Percentiles rank a stretch among this genome's conserved stretches.
These are phyloP conservation scores for Tor tambroides DNA, from an alignment of 2,113 vertebrate species.

Conservation along the genomic window DNA sequence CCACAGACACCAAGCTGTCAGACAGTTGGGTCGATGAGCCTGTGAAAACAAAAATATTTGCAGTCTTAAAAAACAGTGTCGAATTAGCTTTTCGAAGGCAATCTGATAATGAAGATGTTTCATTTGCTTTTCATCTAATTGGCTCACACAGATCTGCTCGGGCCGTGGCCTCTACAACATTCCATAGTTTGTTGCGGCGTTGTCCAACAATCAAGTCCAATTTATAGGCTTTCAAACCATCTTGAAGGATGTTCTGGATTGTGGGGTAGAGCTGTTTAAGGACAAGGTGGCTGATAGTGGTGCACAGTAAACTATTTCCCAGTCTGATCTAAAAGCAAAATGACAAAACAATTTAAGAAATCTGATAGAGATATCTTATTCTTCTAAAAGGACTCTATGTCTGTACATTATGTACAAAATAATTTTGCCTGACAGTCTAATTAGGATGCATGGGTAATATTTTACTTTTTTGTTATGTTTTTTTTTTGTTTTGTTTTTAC, in stretches of 20 bases:
- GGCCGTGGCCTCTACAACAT: slow-evolving; percentile 88
- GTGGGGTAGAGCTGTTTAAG: slow-evolving; percentile 93
- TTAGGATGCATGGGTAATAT: neutral
- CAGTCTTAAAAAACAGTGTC: neutral
- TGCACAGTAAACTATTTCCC: slow-evolving; percentile 91
- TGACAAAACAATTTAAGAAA: neutral
- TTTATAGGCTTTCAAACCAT: slow-evolving; percentile 88
- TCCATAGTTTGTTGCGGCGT: slow-evolving; percentile 88
- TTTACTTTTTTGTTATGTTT: neutral
- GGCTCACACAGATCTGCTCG: slow-evolving; percentile 78
- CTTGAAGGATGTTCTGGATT: slow-evolving; percentile 86
- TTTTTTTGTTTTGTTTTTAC: too few relatives aligned
- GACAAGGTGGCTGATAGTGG: slow-evolving; percentile 87
- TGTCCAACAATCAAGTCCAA: slow-evolving; percentile 92
- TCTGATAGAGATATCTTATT: neutral
- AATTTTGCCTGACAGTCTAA: too few relatives aligned
- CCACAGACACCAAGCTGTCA: slow-evolving; percentile 84
- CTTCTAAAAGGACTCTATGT: neutral
- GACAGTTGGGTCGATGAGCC: slow-evolving; percentile 88
- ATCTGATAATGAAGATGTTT: slow-evolving; percentile 1
- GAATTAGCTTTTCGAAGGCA: neutral
- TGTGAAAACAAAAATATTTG: slow-evolving; percentile 54
- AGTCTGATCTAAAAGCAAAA: slow-evolving; percentile 83
- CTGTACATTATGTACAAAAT: neutral
- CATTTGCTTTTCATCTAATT: neutral